These are phyloP conservation scores for Microcebus tavaratra DNA, from an alignment of 2,113 vertebrate species.

Conservation along the genomic window DNA sequence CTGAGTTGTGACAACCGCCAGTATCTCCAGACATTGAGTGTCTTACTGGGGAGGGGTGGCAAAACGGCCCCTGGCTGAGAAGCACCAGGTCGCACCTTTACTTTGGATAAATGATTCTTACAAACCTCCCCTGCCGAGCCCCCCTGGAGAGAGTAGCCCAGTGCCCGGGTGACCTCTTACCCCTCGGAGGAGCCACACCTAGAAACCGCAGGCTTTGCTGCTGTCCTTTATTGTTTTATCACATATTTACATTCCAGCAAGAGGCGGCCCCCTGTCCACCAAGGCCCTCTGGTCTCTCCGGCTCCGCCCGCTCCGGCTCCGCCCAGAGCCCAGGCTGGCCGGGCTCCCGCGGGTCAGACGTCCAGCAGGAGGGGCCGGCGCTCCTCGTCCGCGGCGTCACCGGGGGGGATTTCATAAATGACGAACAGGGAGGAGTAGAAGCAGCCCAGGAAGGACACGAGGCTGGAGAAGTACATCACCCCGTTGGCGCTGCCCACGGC, in stretches of 20 bases:
- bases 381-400: constrained; percentile 89
- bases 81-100: rapidly evolving
- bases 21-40: neutral
- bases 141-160: rapidly evolving
- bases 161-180: neutral
- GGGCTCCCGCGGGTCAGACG: constrained; percentile 58
- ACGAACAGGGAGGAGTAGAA: constrained; percentile 96
- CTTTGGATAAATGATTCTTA: neutral
- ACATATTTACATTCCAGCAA: constrained; percentile 32
- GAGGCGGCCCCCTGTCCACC: neutral
- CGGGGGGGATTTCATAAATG: constrained; percentile 91
- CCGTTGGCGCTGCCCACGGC: constrained; percentile 96
- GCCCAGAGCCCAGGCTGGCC: neutral
- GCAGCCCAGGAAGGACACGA: constrained; percentile 96
- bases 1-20: neutral
- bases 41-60: neutral
- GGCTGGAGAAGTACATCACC: constrained; percentile 98
- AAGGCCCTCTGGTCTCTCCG: neutral
- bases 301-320: neutral
- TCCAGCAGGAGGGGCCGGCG: constrained; percentile 92
- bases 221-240: constrained; percentile 51
- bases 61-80: neutral
- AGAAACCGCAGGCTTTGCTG: neutral
- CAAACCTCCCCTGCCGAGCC: neutral
- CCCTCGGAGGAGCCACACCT: neutral